phyloP scores from a whole-genome alignment of 2,888 invertebrate species.

The Chymomyza amoena region DNA sequence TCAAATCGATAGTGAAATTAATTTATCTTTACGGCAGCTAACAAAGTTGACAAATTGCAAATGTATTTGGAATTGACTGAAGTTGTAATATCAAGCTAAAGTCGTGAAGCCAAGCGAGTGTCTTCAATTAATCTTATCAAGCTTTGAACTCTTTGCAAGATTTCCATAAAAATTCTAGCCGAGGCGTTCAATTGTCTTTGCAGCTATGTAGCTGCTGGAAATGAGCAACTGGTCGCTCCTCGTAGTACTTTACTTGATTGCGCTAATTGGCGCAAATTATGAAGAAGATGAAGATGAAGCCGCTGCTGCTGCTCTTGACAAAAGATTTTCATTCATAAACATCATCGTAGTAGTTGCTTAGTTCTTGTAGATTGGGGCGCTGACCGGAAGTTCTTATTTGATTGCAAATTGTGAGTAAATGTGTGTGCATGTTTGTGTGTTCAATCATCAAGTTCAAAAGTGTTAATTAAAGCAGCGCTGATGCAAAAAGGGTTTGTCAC shows the following conservation, averaged over 20 bases:
- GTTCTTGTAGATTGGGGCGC: conserved; percentile 41
- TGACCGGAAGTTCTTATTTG: conserved; percentile 75
- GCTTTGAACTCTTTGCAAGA: conserved; percentile 61
- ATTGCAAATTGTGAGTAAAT: conserved; percentile 55
- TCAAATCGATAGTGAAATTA: conserved; percentile 77
- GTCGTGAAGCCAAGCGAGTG: neutral
- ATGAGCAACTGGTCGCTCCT: neutral
- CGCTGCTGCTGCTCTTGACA: conserved; percentile 26
- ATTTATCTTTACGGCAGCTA: conserved; percentile 72
- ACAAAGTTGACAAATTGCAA: conserved; percentile 71
- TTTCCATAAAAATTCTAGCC: conserved; percentile 28
- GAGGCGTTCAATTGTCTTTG: neutral
- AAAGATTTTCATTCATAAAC: conserved; percentile 67
- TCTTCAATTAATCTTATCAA: conserved; percentile 64
- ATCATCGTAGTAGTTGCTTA: conserved; percentile 8
- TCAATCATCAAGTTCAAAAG: conserved; percentile 59
- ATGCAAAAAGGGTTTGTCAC: neutral
- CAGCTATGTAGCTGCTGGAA: neutral
- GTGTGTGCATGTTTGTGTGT: neutral
- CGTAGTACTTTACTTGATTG: conserved; percentile 51
- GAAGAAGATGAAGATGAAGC: conserved; percentile 17
- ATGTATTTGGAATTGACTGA: conserved; percentile 70
- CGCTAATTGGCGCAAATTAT: conserved; percentile 59
- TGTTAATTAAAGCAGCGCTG: conserved; percentile 67
- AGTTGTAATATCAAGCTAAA: conserved; percentile 22